Conservation (phyloP, 2,797 vertebrate species). For the Heterohyrax brucei region DNA sequence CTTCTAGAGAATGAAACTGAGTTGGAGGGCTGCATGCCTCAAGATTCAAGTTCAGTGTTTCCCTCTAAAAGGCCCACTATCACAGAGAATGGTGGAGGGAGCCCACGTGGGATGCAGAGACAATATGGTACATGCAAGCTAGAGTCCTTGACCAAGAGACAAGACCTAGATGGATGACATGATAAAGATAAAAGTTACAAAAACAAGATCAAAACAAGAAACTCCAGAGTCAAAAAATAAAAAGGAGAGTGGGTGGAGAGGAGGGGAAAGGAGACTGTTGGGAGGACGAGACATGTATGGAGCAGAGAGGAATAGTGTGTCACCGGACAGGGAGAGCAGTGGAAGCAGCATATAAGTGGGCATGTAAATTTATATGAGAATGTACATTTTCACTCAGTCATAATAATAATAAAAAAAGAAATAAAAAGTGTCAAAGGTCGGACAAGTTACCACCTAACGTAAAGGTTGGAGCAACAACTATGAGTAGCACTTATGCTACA, state of each 20-base stretch:
- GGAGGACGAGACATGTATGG: too few species aligned
- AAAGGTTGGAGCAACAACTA: neutral
- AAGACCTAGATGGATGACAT: neutral
- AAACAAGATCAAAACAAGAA: neutral
- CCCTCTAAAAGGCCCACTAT: neutral
- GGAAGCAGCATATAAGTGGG: too few species aligned
- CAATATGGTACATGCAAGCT: neutral
- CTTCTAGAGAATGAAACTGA: neutral
- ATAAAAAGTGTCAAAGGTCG: fast-evolving
- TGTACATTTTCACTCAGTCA: too few species aligned
- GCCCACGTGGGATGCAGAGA: neutral
- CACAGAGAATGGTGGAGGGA: neutral
- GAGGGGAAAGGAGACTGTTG: too few species aligned
- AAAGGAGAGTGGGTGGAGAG: too few species aligned
- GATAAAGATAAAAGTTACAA: neutral
- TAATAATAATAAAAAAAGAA: neutral
- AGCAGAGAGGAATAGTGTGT: too few species aligned
- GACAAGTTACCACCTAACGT: neutral
- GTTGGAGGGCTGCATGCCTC: neutral
- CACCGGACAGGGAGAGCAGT: too few species aligned
- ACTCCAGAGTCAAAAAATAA: neutral
- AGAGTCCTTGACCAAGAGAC: neutral
- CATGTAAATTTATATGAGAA: too few species aligned
- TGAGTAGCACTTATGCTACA: neutral
- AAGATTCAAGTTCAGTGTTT: neutral